phyloP scores from a whole-genome alignment of 53 echinoderm and acorn worm species.

The Paelopatides confundens region DNA sequence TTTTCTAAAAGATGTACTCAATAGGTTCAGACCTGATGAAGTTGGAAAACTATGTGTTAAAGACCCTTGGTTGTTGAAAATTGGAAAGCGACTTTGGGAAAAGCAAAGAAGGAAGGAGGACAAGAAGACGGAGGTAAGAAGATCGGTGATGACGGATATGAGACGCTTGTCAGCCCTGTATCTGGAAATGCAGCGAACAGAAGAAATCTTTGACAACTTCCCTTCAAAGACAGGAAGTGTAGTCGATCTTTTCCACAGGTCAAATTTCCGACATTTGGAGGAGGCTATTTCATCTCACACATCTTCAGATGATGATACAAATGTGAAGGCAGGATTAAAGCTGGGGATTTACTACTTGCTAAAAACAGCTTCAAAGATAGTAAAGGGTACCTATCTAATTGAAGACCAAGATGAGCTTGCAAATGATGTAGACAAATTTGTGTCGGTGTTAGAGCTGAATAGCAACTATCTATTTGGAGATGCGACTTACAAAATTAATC shows the following conservation, averaged over 20 bases:
- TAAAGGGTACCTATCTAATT: background rate
- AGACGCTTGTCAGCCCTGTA: conserved; percentile 64
- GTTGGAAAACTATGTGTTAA: background rate
- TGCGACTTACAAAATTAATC: conserved; percentile 52
- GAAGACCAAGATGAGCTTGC: conserved; percentile 50
- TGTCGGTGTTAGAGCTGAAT: conserved; percentile 62
- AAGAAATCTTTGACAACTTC: conserved; percentile 24
- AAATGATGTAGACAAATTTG: conserved; percentile 68
- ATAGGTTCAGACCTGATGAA: background rate
- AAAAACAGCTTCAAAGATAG: background rate
- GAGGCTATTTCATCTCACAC: conserved; percentile 49
- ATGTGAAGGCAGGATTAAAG: conserved; percentile 69
- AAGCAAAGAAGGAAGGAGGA: conserved; percentile 59
- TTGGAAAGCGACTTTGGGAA: conserved; percentile 67
- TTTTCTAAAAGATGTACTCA: background rate
- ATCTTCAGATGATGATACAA: too few relatives aligned
- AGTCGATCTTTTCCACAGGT: conserved; percentile 65
- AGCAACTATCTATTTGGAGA: conserved; percentile 64
- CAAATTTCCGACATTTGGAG: conserved; percentile 56
- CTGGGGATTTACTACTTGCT: conserved; percentile 55
- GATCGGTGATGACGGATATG: conserved; percentile 76
- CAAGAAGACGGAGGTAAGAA: conserved; percentile 64
- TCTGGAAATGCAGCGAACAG: conserved; percentile 3
- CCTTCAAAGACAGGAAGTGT: conserved; percentile 19
- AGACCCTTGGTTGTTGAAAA: conserved; percentile 2